phyloP scores from a whole-genome alignment of 2,113 vertebrate genomes.

The Antechinus stuartii region DNA sequence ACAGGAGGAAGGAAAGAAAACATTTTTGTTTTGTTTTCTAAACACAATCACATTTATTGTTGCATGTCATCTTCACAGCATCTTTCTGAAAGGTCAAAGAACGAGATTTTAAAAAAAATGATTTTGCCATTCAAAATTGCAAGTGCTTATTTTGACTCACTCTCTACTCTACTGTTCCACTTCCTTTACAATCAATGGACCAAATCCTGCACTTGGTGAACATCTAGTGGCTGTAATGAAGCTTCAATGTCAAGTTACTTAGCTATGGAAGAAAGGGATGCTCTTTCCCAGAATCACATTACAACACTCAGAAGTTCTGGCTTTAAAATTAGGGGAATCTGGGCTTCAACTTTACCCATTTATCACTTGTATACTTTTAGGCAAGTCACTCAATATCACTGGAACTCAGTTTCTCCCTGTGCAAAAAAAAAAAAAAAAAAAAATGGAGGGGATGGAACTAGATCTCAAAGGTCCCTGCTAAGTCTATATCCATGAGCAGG shows the following conservation, averaged over 20 bases:
- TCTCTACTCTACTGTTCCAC: neutral
- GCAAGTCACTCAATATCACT: neutral
- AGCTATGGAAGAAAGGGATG: neutral
- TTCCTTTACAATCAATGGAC: constrained; percentile 19
- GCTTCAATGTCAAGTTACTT: constrained; percentile 9
- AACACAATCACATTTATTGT: neutral
- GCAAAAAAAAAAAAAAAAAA: neutral
- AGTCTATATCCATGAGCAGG: neutral
- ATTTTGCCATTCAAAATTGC: constrained; percentile 26
- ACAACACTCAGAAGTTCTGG: neutral
- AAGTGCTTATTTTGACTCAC: constrained; percentile 30
- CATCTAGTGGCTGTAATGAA: neutral
- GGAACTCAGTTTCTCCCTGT: neutral
- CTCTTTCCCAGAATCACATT: neutral
- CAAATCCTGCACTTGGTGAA: neutral
- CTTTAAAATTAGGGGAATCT: neutral
- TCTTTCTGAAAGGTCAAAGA: neutral
- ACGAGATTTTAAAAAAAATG: neutral
- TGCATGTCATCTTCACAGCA: neutral
- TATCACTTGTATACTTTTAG: no score
- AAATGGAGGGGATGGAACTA: neutral
- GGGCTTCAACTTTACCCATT: neutral
- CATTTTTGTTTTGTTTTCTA: neutral
- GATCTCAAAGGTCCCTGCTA: neutral
- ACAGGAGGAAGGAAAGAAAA: neutral